phyloP scores from a whole-genome alignment of 2,113 vertebrate genomes.

The Gallinago jamesoni region DNA sequence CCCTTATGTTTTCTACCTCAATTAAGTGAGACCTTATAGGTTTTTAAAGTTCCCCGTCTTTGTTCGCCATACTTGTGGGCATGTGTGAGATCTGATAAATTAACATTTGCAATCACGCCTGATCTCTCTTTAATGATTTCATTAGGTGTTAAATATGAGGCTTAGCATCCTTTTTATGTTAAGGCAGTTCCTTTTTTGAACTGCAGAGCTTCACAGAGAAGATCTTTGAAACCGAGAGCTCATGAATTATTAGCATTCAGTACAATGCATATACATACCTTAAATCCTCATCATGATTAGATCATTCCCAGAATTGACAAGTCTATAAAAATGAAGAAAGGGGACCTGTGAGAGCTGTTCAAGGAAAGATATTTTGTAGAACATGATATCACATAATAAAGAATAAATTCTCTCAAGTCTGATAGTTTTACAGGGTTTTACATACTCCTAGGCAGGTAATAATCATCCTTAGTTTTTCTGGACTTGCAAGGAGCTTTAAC shows the following conservation, averaged over 20 bases:
- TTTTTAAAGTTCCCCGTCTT: background rate
- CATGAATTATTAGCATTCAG: conserved; percentile 60
- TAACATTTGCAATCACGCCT: conserved; percentile 28
- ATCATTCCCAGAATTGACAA: conserved; percentile 50
- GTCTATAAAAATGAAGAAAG: conserved; percentile 60
- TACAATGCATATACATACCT: conserved; percentile 38
- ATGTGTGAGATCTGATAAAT: conserved; percentile 46
- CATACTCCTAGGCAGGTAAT: conserved; percentile 68
- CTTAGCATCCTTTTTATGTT: conserved; percentile 42
- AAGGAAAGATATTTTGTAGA: conserved; percentile 52
- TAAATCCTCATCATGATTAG: conserved; percentile 44
- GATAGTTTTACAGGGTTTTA: conserved; percentile 55
- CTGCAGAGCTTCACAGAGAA: background rate
- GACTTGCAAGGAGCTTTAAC: conserved; percentile 45
- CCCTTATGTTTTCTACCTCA: background rate
- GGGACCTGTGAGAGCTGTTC: conserved; percentile 22
- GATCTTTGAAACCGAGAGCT: conserved; percentile 51
- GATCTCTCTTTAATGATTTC: conserved; percentile 56
- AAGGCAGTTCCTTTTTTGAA: conserved; percentile 48
- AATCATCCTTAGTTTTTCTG: conserved; percentile 26
- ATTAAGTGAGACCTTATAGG: background rate
- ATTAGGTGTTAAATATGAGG: conserved; percentile 57
- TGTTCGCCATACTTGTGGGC: background rate
- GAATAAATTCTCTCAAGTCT: conserved; percentile 46
- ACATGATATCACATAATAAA: conserved; percentile 63